These are phyloP conservation scores for Tenthredo mesomela DNA, from an alignment of 2,888 invertebrate genomes.

Conservation along the genomic window DNA sequence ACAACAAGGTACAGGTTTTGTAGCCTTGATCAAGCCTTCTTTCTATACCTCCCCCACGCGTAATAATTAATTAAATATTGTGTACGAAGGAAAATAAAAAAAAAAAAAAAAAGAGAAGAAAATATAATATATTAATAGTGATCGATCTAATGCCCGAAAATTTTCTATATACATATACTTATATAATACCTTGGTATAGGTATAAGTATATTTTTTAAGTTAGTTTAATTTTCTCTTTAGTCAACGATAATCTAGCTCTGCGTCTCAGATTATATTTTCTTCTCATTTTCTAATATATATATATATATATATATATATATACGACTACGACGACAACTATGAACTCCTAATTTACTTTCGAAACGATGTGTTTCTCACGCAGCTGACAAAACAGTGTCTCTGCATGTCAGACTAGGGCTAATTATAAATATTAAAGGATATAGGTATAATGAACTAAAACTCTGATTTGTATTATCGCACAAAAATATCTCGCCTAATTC, in stretches of 20 bases:
- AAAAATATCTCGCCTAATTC: background rate
- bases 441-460: background rate
- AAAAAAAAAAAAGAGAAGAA: too few species aligned
- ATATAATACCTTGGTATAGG: too few species aligned
- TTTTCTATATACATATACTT: background rate
- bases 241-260: background rate
- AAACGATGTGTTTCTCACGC: constrained; percentile 13
- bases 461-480: constrained; percentile 14
- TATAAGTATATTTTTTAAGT: background rate
- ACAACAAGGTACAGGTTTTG: background rate
- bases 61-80: too few species aligned
- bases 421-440: constrained; percentile 25
- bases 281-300: background rate
- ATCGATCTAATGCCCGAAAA: background rate
- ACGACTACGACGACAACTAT: background rate
- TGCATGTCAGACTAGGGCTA: background rate
- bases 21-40: background rate
- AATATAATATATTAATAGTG: too few species aligned
- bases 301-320: too few species aligned
- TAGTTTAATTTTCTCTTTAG: background rate
- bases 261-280: background rate
- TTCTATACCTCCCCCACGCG: too few species aligned
- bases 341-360: constrained; percentile 15
- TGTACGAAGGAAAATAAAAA: too few species aligned
- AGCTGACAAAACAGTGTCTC: constrained; percentile 49